Percentiles rank a stretch among this genome's conserved stretches.
phyloP scores from a whole-genome alignment of 2,113 vertebrate genomes.

The Zootoca vivipara region DNA sequence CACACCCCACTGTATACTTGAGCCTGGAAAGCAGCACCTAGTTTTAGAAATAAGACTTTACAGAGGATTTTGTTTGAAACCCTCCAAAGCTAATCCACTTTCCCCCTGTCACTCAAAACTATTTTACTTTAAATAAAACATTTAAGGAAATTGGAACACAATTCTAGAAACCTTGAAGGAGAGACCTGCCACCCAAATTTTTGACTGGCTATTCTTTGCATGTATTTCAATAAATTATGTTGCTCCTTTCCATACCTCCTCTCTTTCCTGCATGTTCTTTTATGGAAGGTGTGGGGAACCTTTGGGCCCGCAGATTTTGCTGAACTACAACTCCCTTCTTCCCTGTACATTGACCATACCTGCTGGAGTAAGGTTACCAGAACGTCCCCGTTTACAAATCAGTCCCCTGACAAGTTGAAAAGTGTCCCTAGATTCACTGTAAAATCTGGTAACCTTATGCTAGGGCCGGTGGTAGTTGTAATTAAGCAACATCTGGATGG shows the following conservation, averaged over 20 bases:
- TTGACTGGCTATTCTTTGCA: background rate
- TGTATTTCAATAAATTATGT: background rate
- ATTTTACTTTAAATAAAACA: background rate
- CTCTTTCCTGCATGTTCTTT: background rate
- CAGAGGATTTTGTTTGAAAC: background rate
- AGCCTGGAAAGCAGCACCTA: background rate
- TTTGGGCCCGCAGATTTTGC: too few species aligned
- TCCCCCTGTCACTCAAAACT: background rate
- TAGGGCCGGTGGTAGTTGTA: too few species aligned
- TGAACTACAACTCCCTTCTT: too few species aligned
- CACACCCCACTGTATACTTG: background rate
- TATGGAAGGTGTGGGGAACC: too few species aligned
- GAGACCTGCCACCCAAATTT: background rate
- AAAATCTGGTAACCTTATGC: too few species aligned
- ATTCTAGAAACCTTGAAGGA: background rate
- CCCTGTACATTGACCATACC: too few species aligned
- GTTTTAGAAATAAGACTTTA: background rate
- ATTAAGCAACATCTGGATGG: too few species aligned
- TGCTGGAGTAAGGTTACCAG: too few species aligned
- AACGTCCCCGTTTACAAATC: too few species aligned
- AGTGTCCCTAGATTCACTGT: too few species aligned
- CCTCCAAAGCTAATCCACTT: background rate
- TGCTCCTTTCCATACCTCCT: background rate
- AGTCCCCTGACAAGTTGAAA: too few species aligned
- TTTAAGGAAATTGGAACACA: background rate